These are phyloP conservation scores for Silurus glanis DNA, from an alignment of 2,113 vertebrate species.

Conservation along the genomic window DNA sequence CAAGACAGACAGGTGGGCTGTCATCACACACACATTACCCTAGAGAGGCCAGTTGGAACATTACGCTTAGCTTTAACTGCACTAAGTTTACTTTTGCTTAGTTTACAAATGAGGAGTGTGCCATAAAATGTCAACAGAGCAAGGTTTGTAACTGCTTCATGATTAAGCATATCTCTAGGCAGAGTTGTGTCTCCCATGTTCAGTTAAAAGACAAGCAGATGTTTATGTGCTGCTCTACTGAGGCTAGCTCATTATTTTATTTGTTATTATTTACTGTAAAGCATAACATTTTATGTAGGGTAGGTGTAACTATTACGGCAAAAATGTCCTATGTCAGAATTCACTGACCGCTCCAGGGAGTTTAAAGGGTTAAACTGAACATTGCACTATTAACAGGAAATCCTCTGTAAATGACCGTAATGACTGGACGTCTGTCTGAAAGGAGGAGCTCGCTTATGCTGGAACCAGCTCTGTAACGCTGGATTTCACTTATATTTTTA, in stretches of 20 bases:
- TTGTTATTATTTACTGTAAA: too few species aligned
- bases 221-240: background rate
- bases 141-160: background rate
- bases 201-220: background rate
- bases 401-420: background rate
- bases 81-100: conserved; percentile 3
- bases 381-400: background rate
- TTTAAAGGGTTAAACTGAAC: background rate
- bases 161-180: conserved; percentile 11
- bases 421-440: background rate
- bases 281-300: background rate
- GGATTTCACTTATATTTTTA: background rate
- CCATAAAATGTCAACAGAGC: background rate
- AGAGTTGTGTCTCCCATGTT: background rate
- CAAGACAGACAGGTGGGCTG: conserved; percentile 88
- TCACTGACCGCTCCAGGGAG: background rate
- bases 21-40: background rate
- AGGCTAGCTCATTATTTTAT: background rate
- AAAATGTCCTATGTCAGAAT: background rate
- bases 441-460: background rate
- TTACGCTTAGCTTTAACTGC: background rate
- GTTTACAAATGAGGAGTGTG: conserved; percentile 15
- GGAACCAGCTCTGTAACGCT: background rate
- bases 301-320: background rate
- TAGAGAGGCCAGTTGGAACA: background rate